Evolutionary conservation across 1,140 invertebrate genomes (phyloP).

Genomic region (Drosophila ambigua): DNA sequence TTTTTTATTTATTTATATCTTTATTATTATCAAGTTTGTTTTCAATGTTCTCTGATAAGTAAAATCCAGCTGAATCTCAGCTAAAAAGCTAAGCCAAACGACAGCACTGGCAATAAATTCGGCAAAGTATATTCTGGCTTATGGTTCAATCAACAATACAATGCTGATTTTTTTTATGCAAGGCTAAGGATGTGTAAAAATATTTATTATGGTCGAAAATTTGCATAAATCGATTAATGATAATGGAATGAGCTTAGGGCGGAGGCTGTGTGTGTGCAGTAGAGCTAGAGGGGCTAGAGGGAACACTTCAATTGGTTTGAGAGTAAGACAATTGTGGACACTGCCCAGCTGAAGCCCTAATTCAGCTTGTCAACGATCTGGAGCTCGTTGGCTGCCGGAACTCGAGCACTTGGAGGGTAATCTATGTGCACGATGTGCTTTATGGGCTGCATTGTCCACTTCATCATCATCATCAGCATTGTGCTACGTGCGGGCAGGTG

Average conservation of each 20-base stretch:
- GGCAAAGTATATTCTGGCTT: constrained; percentile 17
- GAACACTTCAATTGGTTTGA: neutral
- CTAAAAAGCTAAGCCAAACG: neutral
- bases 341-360: constrained; percentile 6
- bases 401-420: constrained; percentile 65
- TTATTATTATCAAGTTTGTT: too few species aligned
- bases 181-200: constrained; percentile 1
- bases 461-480: constrained; percentile 24
- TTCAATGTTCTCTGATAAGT: neutral
- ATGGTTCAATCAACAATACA: constrained; percentile 33
- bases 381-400: constrained; percentile 53
- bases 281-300: neutral
- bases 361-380: constrained; percentile 41
- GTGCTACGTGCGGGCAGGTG: constrained; percentile 1
- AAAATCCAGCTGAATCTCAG: neutral
- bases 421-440: constrained; percentile 58
- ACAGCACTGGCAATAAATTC: constrained; percentile 4
- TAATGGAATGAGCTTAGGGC: constrained; percentile 8
- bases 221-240: constrained; percentile 49
- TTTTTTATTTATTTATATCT: too few species aligned
- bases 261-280: neutral
- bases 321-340: constrained; percentile 29
- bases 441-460: constrained; percentile 43
- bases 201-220: constrained; percentile 19
- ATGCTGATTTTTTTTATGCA: neutral